Conservation (phyloP, 2,888 invertebrate genomes). For the Calameuta pallipes region DNA sequence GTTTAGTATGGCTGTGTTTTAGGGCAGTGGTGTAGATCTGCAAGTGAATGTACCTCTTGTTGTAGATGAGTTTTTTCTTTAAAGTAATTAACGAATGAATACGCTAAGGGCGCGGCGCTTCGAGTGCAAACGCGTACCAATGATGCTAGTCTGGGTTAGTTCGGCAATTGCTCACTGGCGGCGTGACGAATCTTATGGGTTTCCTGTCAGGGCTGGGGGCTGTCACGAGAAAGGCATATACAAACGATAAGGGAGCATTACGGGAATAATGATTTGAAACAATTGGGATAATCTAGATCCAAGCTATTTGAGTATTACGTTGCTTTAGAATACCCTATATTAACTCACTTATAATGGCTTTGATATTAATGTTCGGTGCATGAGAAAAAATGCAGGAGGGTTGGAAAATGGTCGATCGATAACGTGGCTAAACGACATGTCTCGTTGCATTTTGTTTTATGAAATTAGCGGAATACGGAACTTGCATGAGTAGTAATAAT, state of each 20-base stretch:
- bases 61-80: slow-evolving; percentile 39
- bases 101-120: slow-evolving; percentile 28
- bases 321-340: not conserved
- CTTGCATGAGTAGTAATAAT: not conserved
- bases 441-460: not conserved
- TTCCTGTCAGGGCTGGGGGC: not conserved
- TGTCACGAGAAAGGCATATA: not conserved
- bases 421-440: not conserved
- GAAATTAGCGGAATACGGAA: not conserved
- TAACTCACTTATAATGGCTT: not conserved
- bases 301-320: not conserved
- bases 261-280: not conserved
- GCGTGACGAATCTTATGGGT: not conserved
- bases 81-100: slow-evolving; percentile 27
- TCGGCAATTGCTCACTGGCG: not conserved
- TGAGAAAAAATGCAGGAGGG: not conserved
- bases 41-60: slow-evolving; percentile 47
- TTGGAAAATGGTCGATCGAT: not conserved
- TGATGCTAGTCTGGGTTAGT: slow-evolving; percentile 16
- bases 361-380: not conserved
- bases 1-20: slow-evolving; percentile 73
- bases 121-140: slow-evolving; percentile 46
- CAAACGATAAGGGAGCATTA: not conserved
- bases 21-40: slow-evolving; percentile 60
- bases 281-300: not conserved